These are phyloP conservation scores for Urocolius indicus DNA, from an alignment of 2,113 vertebrate genomes.

Conservation along the genomic window DNA sequence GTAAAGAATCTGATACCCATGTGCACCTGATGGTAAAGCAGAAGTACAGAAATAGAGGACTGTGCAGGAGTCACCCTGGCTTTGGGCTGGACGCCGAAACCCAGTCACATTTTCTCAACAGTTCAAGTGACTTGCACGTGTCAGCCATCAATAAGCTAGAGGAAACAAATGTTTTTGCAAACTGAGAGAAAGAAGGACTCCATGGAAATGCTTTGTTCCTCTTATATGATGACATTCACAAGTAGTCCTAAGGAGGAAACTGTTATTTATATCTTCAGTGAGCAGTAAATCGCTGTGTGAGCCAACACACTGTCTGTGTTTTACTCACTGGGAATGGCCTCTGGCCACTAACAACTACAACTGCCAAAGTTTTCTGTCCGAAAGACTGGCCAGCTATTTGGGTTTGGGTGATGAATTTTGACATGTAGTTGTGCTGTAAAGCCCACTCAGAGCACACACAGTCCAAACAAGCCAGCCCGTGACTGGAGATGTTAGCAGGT, in stretches of 20 bases:
- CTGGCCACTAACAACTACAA: slow-evolving; percentile 23
- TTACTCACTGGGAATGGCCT: slow-evolving; percentile 33
- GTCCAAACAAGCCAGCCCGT: not conserved
- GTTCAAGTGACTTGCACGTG: not conserved
- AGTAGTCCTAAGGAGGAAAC: slow-evolving; percentile 7
- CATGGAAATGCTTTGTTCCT: slow-evolving; percentile 30
- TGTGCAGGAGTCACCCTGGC: not conserved
- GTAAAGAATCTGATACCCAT: not conserved
- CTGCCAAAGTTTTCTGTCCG: slow-evolving; percentile 29
- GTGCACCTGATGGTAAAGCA: not conserved
- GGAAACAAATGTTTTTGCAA: slow-evolving; percentile 27
- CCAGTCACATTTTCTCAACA: not conserved
- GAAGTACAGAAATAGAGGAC: not conserved
- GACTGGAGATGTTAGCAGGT: not conserved
- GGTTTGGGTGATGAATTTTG: slow-evolving; percentile 48
- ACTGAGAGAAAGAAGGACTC: not conserved
- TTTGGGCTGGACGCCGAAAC: not conserved
- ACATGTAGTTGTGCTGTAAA: slow-evolving; percentile 44
- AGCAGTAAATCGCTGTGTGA: slow-evolving; percentile 32
- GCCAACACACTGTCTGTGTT: slow-evolving; percentile 21
- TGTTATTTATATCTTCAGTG: slow-evolving; percentile 56
- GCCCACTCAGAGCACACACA: not conserved
- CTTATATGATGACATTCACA: not conserved
- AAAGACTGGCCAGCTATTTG: slow-evolving; percentile 37
- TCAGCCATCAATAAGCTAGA: not conserved